These are phyloP conservation scores for Aproaerema taeniolella DNA, from an alignment of 2,888 invertebrate species.

Conservation along the genomic window DNA sequence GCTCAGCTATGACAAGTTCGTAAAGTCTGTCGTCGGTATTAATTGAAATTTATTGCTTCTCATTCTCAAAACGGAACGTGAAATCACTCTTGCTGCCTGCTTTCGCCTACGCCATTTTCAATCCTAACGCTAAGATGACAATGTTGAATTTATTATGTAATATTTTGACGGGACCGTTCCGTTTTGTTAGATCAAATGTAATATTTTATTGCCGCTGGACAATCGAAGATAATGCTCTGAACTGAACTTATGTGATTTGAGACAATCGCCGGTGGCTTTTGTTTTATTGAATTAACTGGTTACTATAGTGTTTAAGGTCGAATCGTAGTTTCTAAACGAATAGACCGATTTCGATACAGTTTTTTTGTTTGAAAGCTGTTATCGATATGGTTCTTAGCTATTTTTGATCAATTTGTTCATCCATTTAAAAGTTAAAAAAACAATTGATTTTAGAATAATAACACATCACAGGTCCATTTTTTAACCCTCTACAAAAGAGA, in stretches of 20 bases:
- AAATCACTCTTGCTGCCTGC: constrained; percentile 39
- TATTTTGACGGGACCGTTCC: constrained; percentile 32
- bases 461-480: too few relatives aligned
- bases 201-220: constrained; percentile 54
- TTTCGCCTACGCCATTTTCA: constrained; percentile 25
- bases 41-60: constrained; percentile 74
- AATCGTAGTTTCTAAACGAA: too few relatives aligned
- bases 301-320: constrained; percentile 17
- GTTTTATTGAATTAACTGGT: constrained; percentile 61
- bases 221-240: constrained; percentile 70
- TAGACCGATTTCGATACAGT: too few relatives aligned
- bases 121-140: constrained; percentile 27
- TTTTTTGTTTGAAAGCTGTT: too few relatives aligned
- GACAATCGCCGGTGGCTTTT: constrained; percentile 57
- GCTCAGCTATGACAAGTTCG: constrained; percentile 55
- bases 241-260: constrained; percentile 66
- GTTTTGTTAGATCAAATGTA: constrained; percentile 35
- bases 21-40: constrained; percentile 57
- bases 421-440: too few relatives aligned
- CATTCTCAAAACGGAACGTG: constrained; percentile 46
- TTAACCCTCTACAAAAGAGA: too few relatives aligned
- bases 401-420: too few relatives aligned
- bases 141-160: constrained; percentile 26
- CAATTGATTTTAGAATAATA: too few relatives aligned
- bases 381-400: too few relatives aligned